These are phyloP conservation scores for Eretmochelys imbricata DNA, from an alignment of 2,113 vertebrate genomes.

Conservation along the genomic window DNA sequence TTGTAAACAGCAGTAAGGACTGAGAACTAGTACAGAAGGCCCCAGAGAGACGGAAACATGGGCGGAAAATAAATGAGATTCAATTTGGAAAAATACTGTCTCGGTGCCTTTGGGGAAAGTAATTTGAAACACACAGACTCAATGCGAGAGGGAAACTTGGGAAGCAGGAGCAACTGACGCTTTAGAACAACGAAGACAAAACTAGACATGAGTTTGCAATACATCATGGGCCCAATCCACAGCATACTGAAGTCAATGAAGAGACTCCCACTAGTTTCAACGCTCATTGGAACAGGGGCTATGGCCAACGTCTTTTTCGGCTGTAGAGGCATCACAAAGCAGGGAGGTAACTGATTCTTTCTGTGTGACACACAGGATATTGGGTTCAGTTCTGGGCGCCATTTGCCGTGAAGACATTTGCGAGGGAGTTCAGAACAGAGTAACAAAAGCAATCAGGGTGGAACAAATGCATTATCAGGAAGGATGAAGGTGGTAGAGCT, in stretches of 20 bases:
- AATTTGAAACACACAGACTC: constrained; percentile 64
- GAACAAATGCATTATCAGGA: neutral
- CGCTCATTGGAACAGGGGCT: neutral
- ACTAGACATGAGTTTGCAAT: constrained; percentile 56
- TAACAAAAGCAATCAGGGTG: accelerated
- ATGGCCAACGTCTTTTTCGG: neutral
- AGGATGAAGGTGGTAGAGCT: neutral
- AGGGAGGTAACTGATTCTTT: neutral
- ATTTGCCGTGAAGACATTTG: accelerated
- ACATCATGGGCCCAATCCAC: constrained; percentile 39
- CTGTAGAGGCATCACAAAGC: neutral
- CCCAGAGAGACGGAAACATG: constrained; percentile 72
- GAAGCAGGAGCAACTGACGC: constrained; percentile 62
- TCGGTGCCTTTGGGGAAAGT: constrained; percentile 72
- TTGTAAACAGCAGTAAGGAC: constrained; percentile 51
- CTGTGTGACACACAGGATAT: neutral
- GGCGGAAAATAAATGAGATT: constrained; percentile 77
- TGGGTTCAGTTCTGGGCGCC: neutral
- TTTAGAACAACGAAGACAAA: constrained; percentile 68
- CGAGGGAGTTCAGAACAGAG: too few relatives aligned
- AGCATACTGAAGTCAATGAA: neutral
- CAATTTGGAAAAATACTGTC: constrained; percentile 73
- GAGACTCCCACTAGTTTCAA: neutral
- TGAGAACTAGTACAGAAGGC: constrained; percentile 71
- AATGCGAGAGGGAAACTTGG: constrained; percentile 40